Percentiles rank a stretch among this genome's conserved stretches.
Evolutionary conservation across 2,113 vertebrate genomes (phyloP).

Genomic region (Tenrec ecaudatus): DNA sequence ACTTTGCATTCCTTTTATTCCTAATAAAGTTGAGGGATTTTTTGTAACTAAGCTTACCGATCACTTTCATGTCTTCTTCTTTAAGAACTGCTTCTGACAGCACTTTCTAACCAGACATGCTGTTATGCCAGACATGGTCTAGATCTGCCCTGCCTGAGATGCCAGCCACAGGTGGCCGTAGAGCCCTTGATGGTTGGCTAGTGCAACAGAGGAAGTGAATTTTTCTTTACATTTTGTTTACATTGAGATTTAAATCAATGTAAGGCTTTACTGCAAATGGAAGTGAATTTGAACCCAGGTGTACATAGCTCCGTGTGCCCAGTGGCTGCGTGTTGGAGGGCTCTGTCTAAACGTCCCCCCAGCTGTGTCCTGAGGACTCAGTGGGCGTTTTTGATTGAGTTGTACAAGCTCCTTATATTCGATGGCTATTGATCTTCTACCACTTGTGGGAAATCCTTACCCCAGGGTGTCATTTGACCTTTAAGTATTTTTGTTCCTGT

Average conservation of each 20-base stretch:
- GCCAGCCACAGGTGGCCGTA: too few relatives aligned
- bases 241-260: neutral
- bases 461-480: slow-evolving; percentile 69
- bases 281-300: neutral
- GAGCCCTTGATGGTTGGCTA: neutral
- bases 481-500: slow-evolving; percentile 42
- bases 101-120: neutral
- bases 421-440: neutral
- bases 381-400: neutral
- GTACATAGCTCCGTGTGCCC: neutral
- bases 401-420: neutral
- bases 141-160: accelerated
- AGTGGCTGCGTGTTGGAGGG: neutral
- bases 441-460: neutral
- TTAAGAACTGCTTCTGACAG: neutral
- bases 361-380: neutral
- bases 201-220: neutral
- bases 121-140: too few relatives aligned
- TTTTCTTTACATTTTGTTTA: neutral
- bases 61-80: neutral
- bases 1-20: neutral
- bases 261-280: neutral
- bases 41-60: neutral
- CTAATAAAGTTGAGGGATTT: neutral
- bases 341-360: neutral